These are phyloP conservation scores for Isurus oxyrinchus DNA, from an alignment of 2,113 vertebrate species.

Conservation along the genomic window DNA sequence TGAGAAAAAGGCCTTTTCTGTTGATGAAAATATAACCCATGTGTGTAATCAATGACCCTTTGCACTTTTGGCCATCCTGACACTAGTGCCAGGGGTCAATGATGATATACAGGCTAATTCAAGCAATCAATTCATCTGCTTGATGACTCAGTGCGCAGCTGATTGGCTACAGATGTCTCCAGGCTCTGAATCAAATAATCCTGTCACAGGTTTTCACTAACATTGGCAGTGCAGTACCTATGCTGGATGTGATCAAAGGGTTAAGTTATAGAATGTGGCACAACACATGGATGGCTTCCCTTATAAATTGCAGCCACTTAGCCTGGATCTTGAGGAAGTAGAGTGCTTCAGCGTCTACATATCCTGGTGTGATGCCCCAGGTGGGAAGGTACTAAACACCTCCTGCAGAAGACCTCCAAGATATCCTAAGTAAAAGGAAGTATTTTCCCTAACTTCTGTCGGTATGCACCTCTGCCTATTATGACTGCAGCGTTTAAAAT, in stretches of 20 bases:
- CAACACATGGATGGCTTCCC: not conserved
- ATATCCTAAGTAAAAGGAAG: not conserved
- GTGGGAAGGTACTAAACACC: not conserved
- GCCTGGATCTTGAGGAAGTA: not conserved
- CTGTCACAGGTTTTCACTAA: not conserved
- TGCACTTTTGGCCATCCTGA: not conserved
- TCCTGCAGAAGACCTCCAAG: not conserved
- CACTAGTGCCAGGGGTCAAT: not conserved
- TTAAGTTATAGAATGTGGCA: not conserved
- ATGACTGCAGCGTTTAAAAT: not conserved
- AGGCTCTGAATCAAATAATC: not conserved
- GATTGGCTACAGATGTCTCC: not conserved
- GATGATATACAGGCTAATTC: not conserved
- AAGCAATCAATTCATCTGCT: not conserved
- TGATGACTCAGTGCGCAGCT: not conserved
- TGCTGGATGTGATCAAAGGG: not conserved
- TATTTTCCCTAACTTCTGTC: not conserved
- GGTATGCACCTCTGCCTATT: not conserved
- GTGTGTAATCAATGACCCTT: not conserved
- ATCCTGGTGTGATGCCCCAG: not conserved
- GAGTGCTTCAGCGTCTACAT: not conserved
- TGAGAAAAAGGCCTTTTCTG: not conserved
- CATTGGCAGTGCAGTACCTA: not conserved
- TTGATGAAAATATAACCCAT: not conserved
- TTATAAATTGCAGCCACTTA: not conserved